Conservation (phyloP, 1,140 invertebrate genomes). For the Calosoma granatense region DNA sequence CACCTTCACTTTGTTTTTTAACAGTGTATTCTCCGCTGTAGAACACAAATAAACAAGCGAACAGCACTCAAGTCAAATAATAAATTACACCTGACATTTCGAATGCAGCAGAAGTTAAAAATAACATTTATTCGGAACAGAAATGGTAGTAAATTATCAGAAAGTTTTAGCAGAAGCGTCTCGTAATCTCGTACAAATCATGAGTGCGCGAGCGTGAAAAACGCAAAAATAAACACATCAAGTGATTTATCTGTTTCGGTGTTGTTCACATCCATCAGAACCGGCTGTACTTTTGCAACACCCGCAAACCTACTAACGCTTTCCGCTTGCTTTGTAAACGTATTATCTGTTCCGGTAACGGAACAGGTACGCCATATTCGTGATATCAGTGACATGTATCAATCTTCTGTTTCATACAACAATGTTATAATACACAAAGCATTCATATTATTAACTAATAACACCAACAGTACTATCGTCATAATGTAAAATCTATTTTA, state of each 20-base stretch:
- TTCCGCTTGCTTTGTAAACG: too few species aligned
- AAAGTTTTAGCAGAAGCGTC: slow-evolving; percentile 1
- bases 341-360: not conserved
- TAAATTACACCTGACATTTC: not conserved
- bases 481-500: too few species aligned
- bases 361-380: not conserved
- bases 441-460: too few species aligned
- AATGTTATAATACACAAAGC: too few species aligned
- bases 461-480: too few species aligned
- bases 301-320: too few species aligned
- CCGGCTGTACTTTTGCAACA: too few species aligned
- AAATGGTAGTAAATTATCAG: slow-evolving; percentile 1
- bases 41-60: not conserved
- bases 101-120: not conserved
- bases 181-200: not conserved
- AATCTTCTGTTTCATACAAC: too few species aligned
- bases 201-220: not conserved
- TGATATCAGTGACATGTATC: too few species aligned
- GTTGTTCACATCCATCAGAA: not conserved
- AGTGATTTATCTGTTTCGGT: not conserved
- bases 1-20: too few species aligned
- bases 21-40: too few species aligned
- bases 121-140: not conserved
- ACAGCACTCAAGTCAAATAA: not conserved
- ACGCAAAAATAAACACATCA: not conserved